These are phyloP conservation scores for Aphodius granarius DNA, from an alignment of 2,888 invertebrate species.

Conservation along the genomic window DNA sequence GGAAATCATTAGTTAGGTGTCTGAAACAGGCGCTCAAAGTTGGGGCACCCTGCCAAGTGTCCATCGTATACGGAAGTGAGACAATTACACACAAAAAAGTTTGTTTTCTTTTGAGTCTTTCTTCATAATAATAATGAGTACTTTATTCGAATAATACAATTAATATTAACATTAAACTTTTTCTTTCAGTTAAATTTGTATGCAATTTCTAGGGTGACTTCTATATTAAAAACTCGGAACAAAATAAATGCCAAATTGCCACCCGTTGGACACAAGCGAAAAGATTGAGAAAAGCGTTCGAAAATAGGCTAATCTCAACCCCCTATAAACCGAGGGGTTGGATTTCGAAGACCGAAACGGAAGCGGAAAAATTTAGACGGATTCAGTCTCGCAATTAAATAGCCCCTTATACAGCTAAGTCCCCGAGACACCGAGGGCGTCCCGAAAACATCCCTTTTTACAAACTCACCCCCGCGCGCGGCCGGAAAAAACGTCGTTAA, in stretches of 20 bases:
- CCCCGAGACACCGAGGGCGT: conserved; percentile 42
- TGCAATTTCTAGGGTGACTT: no score
- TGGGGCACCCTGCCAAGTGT: no score
- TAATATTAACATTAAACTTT: no score
- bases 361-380: conserved; percentile 44
- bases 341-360: conserved; percentile 27
- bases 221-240: no score
- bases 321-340: neutral
- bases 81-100: no score
- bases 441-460: conserved; percentile 50
- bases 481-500: conserved; percentile 49
- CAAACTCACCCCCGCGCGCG: conserved; percentile 35
- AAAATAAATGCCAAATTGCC: no score
- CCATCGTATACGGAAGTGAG: no score
- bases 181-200: no score
- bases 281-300: neutral
- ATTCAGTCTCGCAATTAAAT: conserved; percentile 52
- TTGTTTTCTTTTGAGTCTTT: no score
- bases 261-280: neutral
- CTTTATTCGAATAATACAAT: no score
- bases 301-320: neutral
- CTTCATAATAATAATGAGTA: no score
- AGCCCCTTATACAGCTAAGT: conserved; percentile 54
- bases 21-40: conserved; percentile 51
- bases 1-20: conserved; percentile 56